Evolutionary conservation across 1,140 invertebrate species (phyloP).

Genomic region (Magallana angulata): DNA sequence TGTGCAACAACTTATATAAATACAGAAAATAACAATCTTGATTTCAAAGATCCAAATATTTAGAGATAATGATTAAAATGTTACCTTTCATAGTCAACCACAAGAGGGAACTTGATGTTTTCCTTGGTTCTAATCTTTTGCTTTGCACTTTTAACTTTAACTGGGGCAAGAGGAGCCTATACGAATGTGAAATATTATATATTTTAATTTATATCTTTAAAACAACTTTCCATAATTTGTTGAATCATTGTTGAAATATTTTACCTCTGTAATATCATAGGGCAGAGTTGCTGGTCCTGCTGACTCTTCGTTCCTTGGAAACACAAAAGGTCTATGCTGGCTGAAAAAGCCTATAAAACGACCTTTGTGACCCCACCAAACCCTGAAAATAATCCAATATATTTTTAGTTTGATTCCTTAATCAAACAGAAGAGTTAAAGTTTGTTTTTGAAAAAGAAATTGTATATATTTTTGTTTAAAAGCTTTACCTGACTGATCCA

Average conservation of each 20-base stretch:
- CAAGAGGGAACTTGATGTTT: slow-evolving; percentile 76
- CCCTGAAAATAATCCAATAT: slow-evolving; percentile 58
- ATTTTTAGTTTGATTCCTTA: too few relatives aligned
- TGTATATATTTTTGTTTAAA: too few relatives aligned
- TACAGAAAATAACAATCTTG: background rate
- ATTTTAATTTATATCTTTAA: background rate
- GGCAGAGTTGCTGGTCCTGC: slow-evolving; percentile 68
- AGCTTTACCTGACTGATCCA: slow-evolving; percentile 76
- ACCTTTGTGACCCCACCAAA: slow-evolving; percentile 76
- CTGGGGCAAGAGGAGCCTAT: slow-evolving; percentile 72
- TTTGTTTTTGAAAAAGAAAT: background rate
- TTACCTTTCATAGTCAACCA: slow-evolving; percentile 74
- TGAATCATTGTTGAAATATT: background rate
- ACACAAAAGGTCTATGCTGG: slow-evolving; percentile 73
- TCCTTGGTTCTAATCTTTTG: slow-evolving; percentile 70
- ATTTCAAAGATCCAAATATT: background rate
- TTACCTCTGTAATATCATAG: slow-evolving; percentile 78
- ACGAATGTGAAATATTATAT: background rate
- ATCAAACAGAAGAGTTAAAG: background rate
- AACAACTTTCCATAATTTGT: background rate
- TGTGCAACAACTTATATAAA: slow-evolving; percentile 28
- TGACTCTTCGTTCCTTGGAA: slow-evolving; percentile 72
- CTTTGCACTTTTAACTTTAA: slow-evolving; percentile 68
- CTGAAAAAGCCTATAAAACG: slow-evolving; percentile 77
- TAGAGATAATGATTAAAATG: too few relatives aligned